These are phyloP conservation scores for Antigone vipio DNA, from an alignment of 2,113 vertebrate species.

Conservation along the genomic window DNA sequence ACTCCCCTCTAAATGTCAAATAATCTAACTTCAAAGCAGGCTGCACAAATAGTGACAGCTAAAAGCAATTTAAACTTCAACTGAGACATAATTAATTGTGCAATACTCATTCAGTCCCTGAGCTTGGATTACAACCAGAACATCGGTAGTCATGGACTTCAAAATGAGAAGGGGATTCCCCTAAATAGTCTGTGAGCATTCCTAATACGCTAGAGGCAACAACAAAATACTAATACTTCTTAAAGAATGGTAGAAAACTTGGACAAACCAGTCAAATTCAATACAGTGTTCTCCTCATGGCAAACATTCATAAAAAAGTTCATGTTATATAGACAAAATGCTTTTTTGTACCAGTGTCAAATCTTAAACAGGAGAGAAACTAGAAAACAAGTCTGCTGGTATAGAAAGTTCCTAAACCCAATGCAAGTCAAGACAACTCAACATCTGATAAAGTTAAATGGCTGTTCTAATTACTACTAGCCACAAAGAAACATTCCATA, in stretches of 20 bases:
- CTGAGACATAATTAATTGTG: background rate
- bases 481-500: conserved; percentile 15
- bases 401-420: background rate
- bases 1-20: background rate
- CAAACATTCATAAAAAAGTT: background rate
- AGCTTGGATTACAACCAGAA: background rate
- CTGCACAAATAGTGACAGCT: background rate
- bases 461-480: background rate
- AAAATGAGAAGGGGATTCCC: background rate
- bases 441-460: background rate
- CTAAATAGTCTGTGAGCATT: background rate
- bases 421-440: conserved; percentile 14
- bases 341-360: background rate
- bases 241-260: background rate
- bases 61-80: background rate
- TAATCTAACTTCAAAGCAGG: background rate
- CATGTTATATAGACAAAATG: background rate
- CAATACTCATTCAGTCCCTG: background rate
- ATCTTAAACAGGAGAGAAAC: background rate
- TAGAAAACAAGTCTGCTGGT: background rate
- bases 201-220: background rate
- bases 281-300: background rate
- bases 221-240: background rate
- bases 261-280: background rate
- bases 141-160: background rate